phyloP scores from a whole-genome alignment of 2,797 vertebrate species.

The Florisuga fusca region DNA sequence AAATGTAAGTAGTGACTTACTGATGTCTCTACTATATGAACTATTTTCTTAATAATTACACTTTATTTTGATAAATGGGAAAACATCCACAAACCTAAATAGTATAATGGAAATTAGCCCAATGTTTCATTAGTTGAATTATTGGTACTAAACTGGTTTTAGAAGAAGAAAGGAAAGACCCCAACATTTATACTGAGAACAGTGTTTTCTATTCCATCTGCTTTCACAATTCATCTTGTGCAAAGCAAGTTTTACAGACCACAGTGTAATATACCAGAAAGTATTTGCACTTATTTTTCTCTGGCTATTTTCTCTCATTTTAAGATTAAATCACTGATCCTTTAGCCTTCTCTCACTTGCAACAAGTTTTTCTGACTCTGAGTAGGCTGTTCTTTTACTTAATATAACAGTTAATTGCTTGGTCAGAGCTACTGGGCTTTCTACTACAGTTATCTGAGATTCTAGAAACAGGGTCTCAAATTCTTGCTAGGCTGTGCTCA shows the following conservation, averaged over 20 bases:
- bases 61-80: neutral
- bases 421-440: slow-evolving; percentile 9
- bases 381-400: neutral
- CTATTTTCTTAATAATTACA: neutral
- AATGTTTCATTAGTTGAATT: neutral
- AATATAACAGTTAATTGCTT: neutral
- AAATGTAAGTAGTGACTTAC: too few relatives aligned
- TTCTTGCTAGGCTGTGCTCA: neutral
- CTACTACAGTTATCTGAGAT: neutral
- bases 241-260: neutral
- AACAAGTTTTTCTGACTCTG: neutral
- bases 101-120: neutral
- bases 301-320: neutral
- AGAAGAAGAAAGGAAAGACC: neutral
- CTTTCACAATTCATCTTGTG: neutral
- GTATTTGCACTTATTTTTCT: neutral
- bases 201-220: neutral
- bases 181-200: neutral
- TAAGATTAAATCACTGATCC: neutral
- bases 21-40: neutral
- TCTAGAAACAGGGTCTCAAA: neutral
- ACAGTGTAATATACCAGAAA: neutral
- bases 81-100: neutral
- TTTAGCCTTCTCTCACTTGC: neutral
- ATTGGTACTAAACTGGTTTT: neutral